Evolutionary conservation across 2,888 invertebrate genomes (phyloP), one percentile per base, ranked within the genome.

Genomic region (Lasioglossum lativentre): DNA sequence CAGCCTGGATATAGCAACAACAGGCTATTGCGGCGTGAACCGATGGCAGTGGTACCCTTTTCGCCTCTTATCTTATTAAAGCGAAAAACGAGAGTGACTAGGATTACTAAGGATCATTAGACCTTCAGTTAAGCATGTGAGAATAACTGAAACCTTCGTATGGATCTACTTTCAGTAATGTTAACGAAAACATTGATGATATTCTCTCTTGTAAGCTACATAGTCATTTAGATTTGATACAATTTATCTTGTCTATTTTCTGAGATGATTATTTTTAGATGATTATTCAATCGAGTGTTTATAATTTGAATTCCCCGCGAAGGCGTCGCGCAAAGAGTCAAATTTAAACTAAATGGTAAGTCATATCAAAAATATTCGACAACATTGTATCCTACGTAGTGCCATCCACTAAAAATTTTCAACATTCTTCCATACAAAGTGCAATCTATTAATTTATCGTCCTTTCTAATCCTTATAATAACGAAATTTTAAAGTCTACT

Each of bases 11-110:
- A 75, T 80, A 86, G 87, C 80, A 87, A 82, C 71, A 80, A 74
- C 78, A 75, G 47, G 77, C 73, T 78, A 71, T 76, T 76, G 82
- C 79, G 78, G 83, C 70, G 52, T 88, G 63, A 76, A 90, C 85
- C 72, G 77, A 86, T 89, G 89, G 90, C 88, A 90, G 89, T 88
- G 89, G 80, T 75, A 86, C 79, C 78, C 66, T 80, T 77, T 77
- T 80, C 84, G 75, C 75, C 75, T 80, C n/a, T 85, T 82, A 77
- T 74, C 34, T 81, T 85, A 90, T 38, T 77, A 73, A 87, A 86
- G 75, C 71, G 82, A 77, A 83, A 88, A 80, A 83, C 56, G 78
- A 76, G 56, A 75, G 76, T 90, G 90, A 90, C 90, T 90, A 90
- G 90, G 89, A 85, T 86, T 85, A 83, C 75, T 80, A 79, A 83